Percentiles rank a stretch among this genome's conserved stretches.
These are phyloP conservation scores for Panthera leo DNA, from an alignment of 2,113 vertebrate genomes.

Conservation along the genomic window DNA sequence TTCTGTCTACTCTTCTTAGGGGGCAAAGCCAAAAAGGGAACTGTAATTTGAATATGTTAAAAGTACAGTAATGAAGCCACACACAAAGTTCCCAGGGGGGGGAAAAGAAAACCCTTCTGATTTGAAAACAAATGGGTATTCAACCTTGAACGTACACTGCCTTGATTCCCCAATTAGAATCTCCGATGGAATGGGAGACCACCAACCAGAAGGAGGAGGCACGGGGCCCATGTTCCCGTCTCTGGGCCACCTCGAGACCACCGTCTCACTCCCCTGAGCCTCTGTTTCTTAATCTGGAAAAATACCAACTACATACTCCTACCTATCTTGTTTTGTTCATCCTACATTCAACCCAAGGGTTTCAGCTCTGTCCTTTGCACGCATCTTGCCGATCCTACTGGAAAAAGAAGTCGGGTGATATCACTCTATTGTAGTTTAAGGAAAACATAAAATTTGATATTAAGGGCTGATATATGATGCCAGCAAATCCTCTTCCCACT, in stretches of 20 bases:
- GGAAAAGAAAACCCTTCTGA: neutral
- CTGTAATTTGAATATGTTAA: constrained; percentile 14
- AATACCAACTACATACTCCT: neutral
- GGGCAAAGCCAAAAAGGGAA: neutral
- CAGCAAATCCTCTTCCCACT: neutral
- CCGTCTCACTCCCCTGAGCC: neutral
- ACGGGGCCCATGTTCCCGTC: fast-evolving
- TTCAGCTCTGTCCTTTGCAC: neutral
- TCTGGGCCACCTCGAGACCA: fast-evolving
- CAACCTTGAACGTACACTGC: neutral
- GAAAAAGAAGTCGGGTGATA: neutral
- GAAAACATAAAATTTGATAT: neutral
- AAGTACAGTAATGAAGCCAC: neutral
- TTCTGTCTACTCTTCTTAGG: constrained; percentile 35
- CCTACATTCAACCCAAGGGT: neutral
- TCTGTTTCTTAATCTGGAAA: neutral
- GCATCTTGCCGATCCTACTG: neutral
- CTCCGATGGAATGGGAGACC: too few relatives aligned
- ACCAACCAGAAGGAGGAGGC: too few relatives aligned
- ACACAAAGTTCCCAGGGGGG: neutral
- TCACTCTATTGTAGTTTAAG: neutral
- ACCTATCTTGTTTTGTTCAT: neutral
- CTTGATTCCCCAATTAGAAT: neutral
- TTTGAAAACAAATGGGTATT: constrained; percentile 35
- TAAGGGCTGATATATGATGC: neutral